phyloP scores from a whole-genome alignment of 2,888 invertebrate genomes.

The Lampropteryx suffumata region DNA sequence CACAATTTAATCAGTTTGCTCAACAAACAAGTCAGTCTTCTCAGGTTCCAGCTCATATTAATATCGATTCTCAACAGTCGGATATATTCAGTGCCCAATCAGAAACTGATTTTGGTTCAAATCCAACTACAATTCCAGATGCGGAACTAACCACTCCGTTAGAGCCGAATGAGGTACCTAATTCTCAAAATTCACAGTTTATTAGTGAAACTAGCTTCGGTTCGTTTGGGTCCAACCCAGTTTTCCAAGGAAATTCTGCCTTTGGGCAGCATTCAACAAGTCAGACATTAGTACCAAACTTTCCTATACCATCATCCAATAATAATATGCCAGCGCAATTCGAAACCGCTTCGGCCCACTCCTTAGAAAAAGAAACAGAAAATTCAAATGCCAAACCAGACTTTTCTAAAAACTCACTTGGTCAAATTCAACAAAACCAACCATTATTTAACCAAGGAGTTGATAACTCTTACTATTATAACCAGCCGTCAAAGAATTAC shows the following conservation, averaged over 20 bases:
- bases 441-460: slow-evolving; percentile 35
- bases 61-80: slow-evolving; percentile 10
- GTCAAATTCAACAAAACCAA: slow-evolving; percentile 22
- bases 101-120: background rate
- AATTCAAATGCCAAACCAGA: slow-evolving; percentile 9
- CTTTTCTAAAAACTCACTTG: slow-evolving; percentile 10
- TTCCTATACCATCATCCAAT: slow-evolving; percentile 16
- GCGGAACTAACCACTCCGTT: slow-evolving; percentile 56
- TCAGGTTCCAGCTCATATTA: slow-evolving; percentile 10
- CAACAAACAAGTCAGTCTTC: slow-evolving; percentile 29
- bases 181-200: slow-evolving; percentile 19
- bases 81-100: slow-evolving; percentile 5
- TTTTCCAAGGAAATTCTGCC: slow-evolving; percentile 16
- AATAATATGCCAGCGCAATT: slow-evolving; percentile 10
- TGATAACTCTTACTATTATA: slow-evolving; percentile 61
- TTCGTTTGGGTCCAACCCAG: slow-evolving; percentile 10
- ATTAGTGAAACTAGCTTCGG: slow-evolving; percentile 19
- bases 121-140: slow-evolving; percentile 39
- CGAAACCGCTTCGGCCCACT: slow-evolving; percentile 5
- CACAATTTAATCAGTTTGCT: slow-evolving; percentile 27
- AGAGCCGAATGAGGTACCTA: slow-evolving; percentile 37
- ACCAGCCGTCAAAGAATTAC: slow-evolving; percentile 57
- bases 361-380: background rate
- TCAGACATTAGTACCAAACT: slow-evolving; percentile 13
- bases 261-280: slow-evolving; percentile 17